A percentile compares a stretch with the other conserved stretches of the same genome.
Conservation (phyloP, 2,113 vertebrate species). For the Sturnira hondurensis region DNA sequence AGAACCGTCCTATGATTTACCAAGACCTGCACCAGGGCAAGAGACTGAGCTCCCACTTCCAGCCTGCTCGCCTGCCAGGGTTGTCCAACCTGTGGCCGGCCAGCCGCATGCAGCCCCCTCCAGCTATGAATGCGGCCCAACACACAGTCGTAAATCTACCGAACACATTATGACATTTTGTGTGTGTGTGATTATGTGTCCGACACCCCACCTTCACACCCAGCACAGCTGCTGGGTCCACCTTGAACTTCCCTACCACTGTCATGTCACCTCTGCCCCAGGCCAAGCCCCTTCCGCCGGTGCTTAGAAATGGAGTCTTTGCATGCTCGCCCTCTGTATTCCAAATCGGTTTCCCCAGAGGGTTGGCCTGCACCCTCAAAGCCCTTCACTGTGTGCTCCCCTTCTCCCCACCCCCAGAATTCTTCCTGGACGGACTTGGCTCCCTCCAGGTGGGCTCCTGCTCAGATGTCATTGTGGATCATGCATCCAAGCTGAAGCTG, state of each 20-base stretch:
- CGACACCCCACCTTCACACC: not conserved
- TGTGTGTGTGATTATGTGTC: too few species aligned
- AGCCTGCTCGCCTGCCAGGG: too few species aligned
- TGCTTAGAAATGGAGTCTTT: not conserved
- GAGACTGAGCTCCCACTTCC: not conserved
- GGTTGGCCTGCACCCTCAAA: not conserved
- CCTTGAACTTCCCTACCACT: not conserved
- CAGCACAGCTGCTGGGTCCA: not conserved
- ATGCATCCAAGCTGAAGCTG: slow-evolving; percentile 91
- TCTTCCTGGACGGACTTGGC: slow-evolving; percentile 92
- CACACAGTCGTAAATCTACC: too few species aligned
- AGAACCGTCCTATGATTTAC: not conserved
- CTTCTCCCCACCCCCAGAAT: slow-evolving; percentile 80
- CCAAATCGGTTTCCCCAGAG: not conserved
- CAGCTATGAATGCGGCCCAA: too few species aligned
- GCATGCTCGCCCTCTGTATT: too few species aligned
- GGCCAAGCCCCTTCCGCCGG: not conserved
- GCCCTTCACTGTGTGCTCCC: not conserved
- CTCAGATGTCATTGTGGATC: slow-evolving; percentile 86
- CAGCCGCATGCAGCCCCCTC: too few species aligned
- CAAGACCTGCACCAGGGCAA: not conserved
- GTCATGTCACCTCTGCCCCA: not conserved
- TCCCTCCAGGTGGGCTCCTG: slow-evolving; percentile 91
- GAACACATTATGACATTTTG: too few species aligned
- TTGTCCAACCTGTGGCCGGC: too few species aligned